Evolutionary conservation across 2,888 invertebrate species (phyloP), one percentile per base, ranked within the genome.

Genomic region (Ennomos fuscantarius): DNA sequence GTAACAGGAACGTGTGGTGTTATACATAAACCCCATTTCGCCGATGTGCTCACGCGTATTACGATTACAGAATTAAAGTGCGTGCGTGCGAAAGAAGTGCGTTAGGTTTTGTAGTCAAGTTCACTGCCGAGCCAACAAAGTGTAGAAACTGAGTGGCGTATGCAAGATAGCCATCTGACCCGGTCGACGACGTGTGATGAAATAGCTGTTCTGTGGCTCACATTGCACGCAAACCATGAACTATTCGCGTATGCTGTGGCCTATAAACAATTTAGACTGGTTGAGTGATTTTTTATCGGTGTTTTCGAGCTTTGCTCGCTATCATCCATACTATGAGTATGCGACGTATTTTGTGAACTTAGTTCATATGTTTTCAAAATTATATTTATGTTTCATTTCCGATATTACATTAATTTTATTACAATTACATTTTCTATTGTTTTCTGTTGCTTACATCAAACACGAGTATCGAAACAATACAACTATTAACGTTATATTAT

Each of bases 171-270:
- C 69, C 71, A 87, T 86, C 87, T 81, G 84, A 84, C 81, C 82
- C 54, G 74, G 72, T 69, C 79, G 69, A 63, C 69, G 69, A 66
- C 68, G 73, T 74, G 77, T 77, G 73, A 74, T 81, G 74, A 76
- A 73, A 72, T 84, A 81, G 81, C 86, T 82, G 87, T 87, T 75
- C 72, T 78, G 81, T 77, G 83, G 57, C 81, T 84, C 82, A 87
- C 82, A 82, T 87, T 84, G 79, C 77, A 80, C 78, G 72, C 76
- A 74, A 79, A 84, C 83, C 84, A 85, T 86, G 82, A 83, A 80
- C 73, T 55, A 66, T 65, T 65, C 71, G 73, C 72, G 66, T 52
- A 37, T 53, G 53, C 40, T 48, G 47, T 78, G 81, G 55, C 76
- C 81, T 69, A 84, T 78, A 55, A 56, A 55, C 49, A 31, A 52